Evolutionary conservation across 2,888 invertebrate species (phyloP), one percentile per base, ranked within the genome.

Genomic region (Ophraella communa): DNA sequence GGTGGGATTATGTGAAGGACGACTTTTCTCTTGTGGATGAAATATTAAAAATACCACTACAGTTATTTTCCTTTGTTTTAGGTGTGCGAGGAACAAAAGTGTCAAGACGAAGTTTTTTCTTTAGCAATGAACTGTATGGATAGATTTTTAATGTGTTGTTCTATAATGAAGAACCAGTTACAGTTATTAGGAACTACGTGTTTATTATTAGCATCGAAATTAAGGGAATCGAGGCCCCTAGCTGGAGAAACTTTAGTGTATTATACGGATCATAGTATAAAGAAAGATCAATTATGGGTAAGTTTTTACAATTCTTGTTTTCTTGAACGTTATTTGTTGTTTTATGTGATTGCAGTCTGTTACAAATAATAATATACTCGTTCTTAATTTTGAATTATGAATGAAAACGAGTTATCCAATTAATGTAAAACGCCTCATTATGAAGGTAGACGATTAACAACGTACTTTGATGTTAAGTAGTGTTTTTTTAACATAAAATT

Each of bases 251-350:
- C 91, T 64, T 88, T 98, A 76, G 92, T 95, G 77, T 92, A 91
- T 84, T 97, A 96, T 85, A 96, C 97, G 62, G 97, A 96, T 80
- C 91, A 95, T 84, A 96, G 95, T 84, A 92, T 97, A 84, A 90
- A 90, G 64, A 85, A 91, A 75, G 86, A 91, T 65, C 93, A 96
- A 78, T 86, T 98, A 73, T 90, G 92, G 87, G 97, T 97, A 86
- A 92, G 94, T 91, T 27, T 20, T 8, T 18, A 20, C 3, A 20
- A 11, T 21, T 11, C 10, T 45, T 27, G 4, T 24, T 24, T 24
- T 27, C 10, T n/a, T 24, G 3, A 24, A 4, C 24, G 24, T 7
- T 5, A 2, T 30, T 30, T 11, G 11, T 30, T 30, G 7, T 30
- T 10, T 30, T 30, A 7, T 8, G 30, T 30, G n/a, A n/a, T 30